Percentiles rank a stretch among this genome's conserved stretches.
These are phyloP conservation scores for Cantharis rufa DNA, from an alignment of 2,888 invertebrate species.

Conservation along the genomic window DNA sequence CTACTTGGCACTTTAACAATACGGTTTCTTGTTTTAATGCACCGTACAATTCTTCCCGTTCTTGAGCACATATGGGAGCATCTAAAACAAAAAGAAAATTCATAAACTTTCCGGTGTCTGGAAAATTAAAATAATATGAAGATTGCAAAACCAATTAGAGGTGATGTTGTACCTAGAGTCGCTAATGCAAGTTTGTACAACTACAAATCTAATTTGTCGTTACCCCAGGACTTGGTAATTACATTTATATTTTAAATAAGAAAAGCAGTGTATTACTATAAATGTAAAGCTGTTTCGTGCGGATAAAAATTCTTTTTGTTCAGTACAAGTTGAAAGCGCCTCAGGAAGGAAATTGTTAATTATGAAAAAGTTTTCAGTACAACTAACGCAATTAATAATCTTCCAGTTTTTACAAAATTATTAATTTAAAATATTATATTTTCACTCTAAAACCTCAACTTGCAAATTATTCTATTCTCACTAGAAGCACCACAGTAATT, in stretches of 20 bases:
- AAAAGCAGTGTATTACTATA: conserved; percentile 10
- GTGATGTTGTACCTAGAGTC: background rate
- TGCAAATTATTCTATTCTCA: conserved; percentile 20
- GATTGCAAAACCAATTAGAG: background rate
- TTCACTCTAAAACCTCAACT: conserved; percentile 32
- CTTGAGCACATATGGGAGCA: conserved; percentile 77
- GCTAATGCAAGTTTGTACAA: background rate
- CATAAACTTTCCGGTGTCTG: background rate
- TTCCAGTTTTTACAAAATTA: conserved; percentile 45
- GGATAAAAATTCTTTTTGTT: conserved; percentile 22
- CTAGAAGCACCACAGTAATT: conserved; percentile 18
- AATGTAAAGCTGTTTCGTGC: conserved; percentile 16
- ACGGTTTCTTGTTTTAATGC: conserved; percentile 90
- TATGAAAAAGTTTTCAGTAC: conserved; percentile 38
- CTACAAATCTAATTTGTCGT: background rate
- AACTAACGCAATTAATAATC: conserved; percentile 36
- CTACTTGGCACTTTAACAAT: conserved; percentile 81
- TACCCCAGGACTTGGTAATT: conserved; percentile 10
- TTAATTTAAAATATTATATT: conserved; percentile 41
- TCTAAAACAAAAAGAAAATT: conserved; percentile 54
- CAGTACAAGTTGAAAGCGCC: conserved; percentile 23
- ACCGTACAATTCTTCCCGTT: conserved; percentile 80
- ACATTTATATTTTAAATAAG: conserved; percentile 23
- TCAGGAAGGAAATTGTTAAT: conserved; percentile 31
- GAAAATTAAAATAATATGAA: background rate